A percentile compares a stretch with the other conserved stretches of the same genome.
Conservation (phyloP, 2,888 invertebrate genomes). For the Geotrupes spiniger region DNA sequence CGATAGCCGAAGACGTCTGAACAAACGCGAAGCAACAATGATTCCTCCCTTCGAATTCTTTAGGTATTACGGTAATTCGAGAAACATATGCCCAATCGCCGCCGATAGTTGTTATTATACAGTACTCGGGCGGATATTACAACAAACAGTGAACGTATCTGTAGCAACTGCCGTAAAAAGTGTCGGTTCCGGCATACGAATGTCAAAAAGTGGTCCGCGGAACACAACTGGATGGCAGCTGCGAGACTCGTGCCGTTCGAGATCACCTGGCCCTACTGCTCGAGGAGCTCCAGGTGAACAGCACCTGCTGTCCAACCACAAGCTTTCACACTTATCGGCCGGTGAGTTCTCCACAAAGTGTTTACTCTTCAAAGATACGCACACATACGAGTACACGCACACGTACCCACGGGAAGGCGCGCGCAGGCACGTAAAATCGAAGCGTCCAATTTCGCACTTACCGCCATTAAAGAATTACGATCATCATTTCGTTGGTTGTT, state of each 20-base stretch:
- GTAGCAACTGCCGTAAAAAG: constrained; percentile 14
- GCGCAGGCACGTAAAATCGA: no score
- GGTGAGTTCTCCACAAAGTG: constrained; percentile 2
- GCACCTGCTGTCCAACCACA: constrained; percentile 36
- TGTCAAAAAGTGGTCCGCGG: constrained; percentile 34
- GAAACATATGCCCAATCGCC: no score
- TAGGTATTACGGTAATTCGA: no score
- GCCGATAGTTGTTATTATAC: neutral
- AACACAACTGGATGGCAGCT: constrained; percentile 37
- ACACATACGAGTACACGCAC: no score
- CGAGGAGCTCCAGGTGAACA: constrained; percentile 41
- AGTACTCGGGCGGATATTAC: constrained; percentile 8
- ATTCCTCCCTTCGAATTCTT: no score
- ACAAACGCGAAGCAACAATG: no score
- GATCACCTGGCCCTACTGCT: constrained; percentile 41
- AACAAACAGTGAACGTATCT: constrained; percentile 6
- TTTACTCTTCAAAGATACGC: constrained; percentile 1
- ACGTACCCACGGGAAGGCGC: no score
- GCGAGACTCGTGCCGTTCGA: constrained; percentile 37
- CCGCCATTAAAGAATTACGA: no score
- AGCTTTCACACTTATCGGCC: constrained; percentile 22
- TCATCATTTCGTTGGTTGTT: no score
- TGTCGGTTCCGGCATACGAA: constrained; percentile 32
- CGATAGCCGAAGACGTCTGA: no score
- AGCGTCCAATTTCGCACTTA: no score